Base-by-base conservation (phyloP, 53 echinoderm and acorn worm genomes). In the Pentamera pediparva region DNA sequence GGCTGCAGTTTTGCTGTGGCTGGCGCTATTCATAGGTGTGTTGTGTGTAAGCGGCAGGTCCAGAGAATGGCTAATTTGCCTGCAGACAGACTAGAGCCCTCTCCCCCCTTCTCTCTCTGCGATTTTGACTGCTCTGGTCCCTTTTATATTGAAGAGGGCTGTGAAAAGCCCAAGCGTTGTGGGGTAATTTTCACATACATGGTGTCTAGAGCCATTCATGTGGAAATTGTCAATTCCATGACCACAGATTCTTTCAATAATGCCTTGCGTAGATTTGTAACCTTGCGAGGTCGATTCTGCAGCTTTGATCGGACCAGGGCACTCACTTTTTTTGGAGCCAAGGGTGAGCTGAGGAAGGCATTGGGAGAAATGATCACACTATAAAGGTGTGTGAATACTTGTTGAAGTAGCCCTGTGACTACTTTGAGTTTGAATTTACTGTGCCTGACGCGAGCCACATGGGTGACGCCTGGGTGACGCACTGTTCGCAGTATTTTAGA, bases 61-160 rank as follows among this genome's bases (percentile, higher is more conserved):
- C 87, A 83, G 35, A 82, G 69, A 74, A 87, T 87, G 87, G 74
- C 83, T 4, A 31, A 87, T 50, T 52, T 87, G 10, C 87, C 87
- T 6, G 62, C 48, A 5, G 87, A 82, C 25, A 61, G 87, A 26
- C 18, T 83, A 6, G 39, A 71, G 7, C 75, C 83, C 20, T 24
- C 83, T 35, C 79, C 87, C 32, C 79, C 79, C 5, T 78, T 78
- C 65, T 59, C 65, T 11, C 54, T 47, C 35, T 59, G 78, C 33
- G 78, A 36, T n/a, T 52, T 78, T n/a, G 78, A 78, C 32, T 69
- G 39, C 11, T 79, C 69, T 34, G 79, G 79, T 21, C 83, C 78
- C 10, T 87, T 37, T 36, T 15, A 32, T 10, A 54, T 82, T 27
- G 77, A 71, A 53, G 76, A 86, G 39, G 86, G 86, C 5, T 27